phyloP scores from a whole-genome alignment of 2,113 vertebrate genomes.

The Cisticola juncidis region DNA sequence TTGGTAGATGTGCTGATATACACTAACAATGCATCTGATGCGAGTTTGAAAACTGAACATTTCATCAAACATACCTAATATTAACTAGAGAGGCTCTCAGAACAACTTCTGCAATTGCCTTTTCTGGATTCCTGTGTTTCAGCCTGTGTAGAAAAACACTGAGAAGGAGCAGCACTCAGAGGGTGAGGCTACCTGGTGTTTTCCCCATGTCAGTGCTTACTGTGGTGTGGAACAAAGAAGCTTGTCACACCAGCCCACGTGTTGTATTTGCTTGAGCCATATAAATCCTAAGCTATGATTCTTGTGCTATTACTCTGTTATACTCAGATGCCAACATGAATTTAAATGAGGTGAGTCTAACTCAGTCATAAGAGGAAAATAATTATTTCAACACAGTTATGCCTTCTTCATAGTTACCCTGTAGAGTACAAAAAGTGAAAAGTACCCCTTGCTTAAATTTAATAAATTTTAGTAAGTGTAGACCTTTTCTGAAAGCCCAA shows the following conservation, averaged over 20 bases:
- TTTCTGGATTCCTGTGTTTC: not conserved
- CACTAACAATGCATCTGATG: not conserved
- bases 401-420: not conserved
- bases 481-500: not conserved
- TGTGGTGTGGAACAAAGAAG: not conserved
- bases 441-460: not conserved
- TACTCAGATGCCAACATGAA: not conserved
- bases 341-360: not conserved
- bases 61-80: not conserved
- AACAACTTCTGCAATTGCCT: not conserved
- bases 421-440: not conserved
- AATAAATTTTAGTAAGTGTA: not conserved
- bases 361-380: not conserved
- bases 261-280: not conserved
- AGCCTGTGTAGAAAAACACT: not conserved
- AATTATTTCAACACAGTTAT: not conserved
- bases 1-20: fast-evolving
- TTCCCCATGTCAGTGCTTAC: not conserved
- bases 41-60: not conserved
- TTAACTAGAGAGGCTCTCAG: not conserved
- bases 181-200: not conserved
- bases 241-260: fast-evolving
- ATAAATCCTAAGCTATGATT: not conserved
- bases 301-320: not conserved
- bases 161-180: not conserved